Base-by-base conservation (phyloP, 2,888 invertebrate genomes). In the Agrilus mali region DNA sequence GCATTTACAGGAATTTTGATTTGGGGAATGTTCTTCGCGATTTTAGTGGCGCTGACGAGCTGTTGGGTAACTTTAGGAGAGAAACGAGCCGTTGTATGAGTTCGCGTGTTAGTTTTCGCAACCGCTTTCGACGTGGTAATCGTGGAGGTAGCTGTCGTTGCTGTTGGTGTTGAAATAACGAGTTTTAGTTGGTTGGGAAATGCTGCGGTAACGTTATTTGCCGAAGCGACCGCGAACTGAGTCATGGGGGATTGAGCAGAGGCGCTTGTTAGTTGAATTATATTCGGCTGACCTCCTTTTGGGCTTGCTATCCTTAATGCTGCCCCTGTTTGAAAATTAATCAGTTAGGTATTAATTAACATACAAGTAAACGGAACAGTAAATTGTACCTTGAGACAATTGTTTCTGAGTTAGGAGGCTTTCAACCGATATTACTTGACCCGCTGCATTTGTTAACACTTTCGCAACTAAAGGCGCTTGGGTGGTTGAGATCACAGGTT, bases 391-490 rank as follows among this genome's bases (percentile, higher is more conserved):
- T 69, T 77, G 76, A 36, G 67, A 63, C 46, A 68, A 66, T 50
- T 66, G 65, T 53, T 70, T 70, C 51, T 70, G 70, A 1, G 74
- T 71, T 20, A 76, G 58, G 33, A 77, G 59, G 59, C 73, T 75
- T 58, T 76, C 76, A 34, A 77, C 73, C 0, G 75, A 75, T 36
- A 77, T 73, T 5, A 76, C 68, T 53, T 75, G 75, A 2, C 74
- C 73, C 7, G 72, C 70, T 4, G 82, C 76, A 60, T 80, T 83
- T 6, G 84, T 82, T 17, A 86, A 66, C 14, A 86, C 74, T 61
- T 84, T 83, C 0, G 84, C 83, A 33, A 84, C 74, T 22, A 83
- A 75, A 4, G 79, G 78, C 31, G 61, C 57, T 71, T 75, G 55
- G 58, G 60, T 8, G 60, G 50, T 14, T 59, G 53, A 52, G 64